Evolutionary conservation across 2,797 vertebrate species (phyloP).

Genomic region (Craterocephalus amniculus): DNA sequence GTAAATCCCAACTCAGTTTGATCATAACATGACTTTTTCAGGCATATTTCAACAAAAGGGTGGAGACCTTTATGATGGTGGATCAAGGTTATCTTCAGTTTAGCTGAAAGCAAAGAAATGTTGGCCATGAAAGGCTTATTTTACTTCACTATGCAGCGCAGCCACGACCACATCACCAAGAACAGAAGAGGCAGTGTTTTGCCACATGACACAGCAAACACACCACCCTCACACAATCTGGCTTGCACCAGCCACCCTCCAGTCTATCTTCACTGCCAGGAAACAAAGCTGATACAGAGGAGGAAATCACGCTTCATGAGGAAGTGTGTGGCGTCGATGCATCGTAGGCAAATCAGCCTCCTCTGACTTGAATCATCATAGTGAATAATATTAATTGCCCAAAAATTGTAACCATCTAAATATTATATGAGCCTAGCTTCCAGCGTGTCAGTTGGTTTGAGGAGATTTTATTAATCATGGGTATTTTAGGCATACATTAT

Average conservation of each 20-base stretch:
- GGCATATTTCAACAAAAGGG: neutral
- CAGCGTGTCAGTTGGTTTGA: constrained; percentile 4
- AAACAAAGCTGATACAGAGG: constrained; percentile 39
- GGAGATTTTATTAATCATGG: neutral
- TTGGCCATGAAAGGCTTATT: constrained; percentile 6
- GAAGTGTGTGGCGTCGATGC: constrained; percentile 27
- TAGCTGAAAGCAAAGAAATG: neutral
- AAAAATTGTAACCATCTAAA: constrained; percentile 11
- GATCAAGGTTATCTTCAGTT: neutral
- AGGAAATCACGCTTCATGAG: constrained; percentile 46
- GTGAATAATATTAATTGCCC: constrained; percentile 6
- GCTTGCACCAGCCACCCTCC: constrained; percentile 28
- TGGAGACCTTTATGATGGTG: constrained; percentile 7
- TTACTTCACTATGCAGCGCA: constrained; percentile 36
- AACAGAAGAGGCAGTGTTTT: constrained; percentile 72
- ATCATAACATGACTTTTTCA: neutral
- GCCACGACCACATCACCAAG: constrained; percentile 20
- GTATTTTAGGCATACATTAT: neutral
- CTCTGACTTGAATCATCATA: constrained; percentile 32
- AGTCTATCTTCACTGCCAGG: constrained; percentile 20
- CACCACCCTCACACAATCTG: constrained; percentile 61
- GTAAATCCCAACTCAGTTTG: neutral
- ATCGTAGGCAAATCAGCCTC: constrained; percentile 14
- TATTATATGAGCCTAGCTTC: neutral
- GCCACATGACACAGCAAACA: constrained; percentile 63